phyloP scores from a whole-genome alignment of 23 tunicate species.

The Botrylloides violaceus region DNA sequence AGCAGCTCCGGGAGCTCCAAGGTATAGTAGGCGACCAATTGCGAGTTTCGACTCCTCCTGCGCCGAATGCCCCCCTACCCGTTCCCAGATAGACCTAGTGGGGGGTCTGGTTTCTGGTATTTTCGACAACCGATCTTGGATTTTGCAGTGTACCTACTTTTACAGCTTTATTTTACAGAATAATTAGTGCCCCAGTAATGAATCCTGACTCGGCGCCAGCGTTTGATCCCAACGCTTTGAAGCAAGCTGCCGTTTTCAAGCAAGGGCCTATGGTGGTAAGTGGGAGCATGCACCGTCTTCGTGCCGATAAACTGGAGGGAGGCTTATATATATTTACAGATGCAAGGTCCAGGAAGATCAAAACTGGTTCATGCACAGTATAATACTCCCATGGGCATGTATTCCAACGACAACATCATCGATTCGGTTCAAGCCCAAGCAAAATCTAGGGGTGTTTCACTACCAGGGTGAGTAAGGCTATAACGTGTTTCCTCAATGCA shows the following conservation, averaged over 20 bases:
- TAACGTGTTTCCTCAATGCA: not conserved
- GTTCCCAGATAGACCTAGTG: too few species aligned
- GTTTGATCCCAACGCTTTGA: slow-evolving; percentile 61
- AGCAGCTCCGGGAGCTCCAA: slow-evolving; percentile 54
- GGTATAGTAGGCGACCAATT: too few species aligned
- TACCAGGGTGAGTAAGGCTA: slow-evolving; percentile 66
- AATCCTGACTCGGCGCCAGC: slow-evolving; percentile 30
- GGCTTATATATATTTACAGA: too few species aligned
- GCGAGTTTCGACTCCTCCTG: too few species aligned
- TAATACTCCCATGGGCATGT: slow-evolving; percentile 98
- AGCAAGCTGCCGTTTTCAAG: slow-evolving; percentile 59
- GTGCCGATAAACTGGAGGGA: too few species aligned
- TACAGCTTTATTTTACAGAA: too few species aligned
- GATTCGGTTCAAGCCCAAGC: slow-evolving; percentile 96
- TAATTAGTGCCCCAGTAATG: slow-evolving; percentile 28
- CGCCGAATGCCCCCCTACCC: too few species aligned
- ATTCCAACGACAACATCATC: slow-evolving; percentile 86
- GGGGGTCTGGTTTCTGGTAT: too few species aligned
- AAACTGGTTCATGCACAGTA: slow-evolving; percentile 90
- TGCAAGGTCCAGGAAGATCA: slow-evolving; percentile 93
- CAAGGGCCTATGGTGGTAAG: slow-evolving; percentile 87
- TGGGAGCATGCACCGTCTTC: too few species aligned
- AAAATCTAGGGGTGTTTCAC: slow-evolving; percentile 74
- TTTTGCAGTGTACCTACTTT: too few species aligned
- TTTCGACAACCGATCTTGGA: too few species aligned